These are phyloP conservation scores for Crematogaster levior DNA, from an alignment of 2,888 invertebrate genomes.

Conservation along the genomic window DNA sequence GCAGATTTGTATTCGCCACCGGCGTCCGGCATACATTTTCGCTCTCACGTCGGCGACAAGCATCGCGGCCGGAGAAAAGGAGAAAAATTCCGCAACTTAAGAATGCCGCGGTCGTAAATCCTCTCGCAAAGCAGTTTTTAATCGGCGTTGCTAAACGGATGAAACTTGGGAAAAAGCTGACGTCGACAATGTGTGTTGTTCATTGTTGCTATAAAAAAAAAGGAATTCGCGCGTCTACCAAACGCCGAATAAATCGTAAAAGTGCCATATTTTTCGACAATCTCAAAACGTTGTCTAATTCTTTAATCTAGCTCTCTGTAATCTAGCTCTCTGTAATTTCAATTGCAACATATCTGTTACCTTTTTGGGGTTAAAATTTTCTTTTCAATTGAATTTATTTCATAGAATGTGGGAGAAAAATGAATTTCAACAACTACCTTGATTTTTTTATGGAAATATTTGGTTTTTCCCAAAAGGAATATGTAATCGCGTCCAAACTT, in stretches of 20 bases:
- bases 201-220: background rate
- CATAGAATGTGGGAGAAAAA: background rate
- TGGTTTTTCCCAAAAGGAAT: background rate
- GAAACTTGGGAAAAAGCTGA: constrained; percentile 24
- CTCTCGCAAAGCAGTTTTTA: constrained; percentile 55
- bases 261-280: background rate
- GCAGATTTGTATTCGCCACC: constrained; percentile 64
- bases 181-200: background rate
- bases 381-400: background rate
- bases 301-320: too few relatives aligned
- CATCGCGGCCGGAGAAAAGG: constrained; percentile 1
- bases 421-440: background rate
- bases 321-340: background rate
- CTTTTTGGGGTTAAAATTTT: background rate
- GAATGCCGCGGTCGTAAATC: constrained; percentile 59
- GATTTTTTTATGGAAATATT: background rate
- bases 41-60: constrained; percentile 38
- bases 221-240: background rate
- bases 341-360: background rate
- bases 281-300: background rate
- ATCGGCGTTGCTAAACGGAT: constrained; percentile 51
- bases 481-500: background rate
- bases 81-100: constrained; percentile 45
- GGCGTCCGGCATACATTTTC: constrained; percentile 53
- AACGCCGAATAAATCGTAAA: background rate